Evolutionary conservation across 2,113 vertebrate species (phyloP), one percentile per base, ranked within the genome.

Genomic region (Podarcis muralis): DNA sequence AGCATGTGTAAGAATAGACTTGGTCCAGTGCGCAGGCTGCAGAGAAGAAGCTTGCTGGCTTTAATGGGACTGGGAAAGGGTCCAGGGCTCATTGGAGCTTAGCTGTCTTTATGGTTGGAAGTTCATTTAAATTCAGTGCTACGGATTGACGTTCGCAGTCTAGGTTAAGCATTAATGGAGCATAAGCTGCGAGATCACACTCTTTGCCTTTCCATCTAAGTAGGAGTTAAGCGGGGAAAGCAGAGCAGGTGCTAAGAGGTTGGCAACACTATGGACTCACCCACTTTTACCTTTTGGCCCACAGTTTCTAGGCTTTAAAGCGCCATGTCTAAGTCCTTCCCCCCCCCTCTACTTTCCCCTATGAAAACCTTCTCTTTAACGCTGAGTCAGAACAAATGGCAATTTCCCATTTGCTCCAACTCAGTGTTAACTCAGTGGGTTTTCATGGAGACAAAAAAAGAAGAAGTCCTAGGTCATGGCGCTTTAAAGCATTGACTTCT

Each of bases 71-170:
- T 32, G 30, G 65, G 59, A 37, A 77, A 48, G 40, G 22, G 23
- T 35, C 40, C 43, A 68, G 12, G 23, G 59, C 62, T 30, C 62
- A 78, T 66, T 53, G 25, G 62, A 68, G 43, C 62, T 77, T 53
- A 23, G 25, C 48, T 11, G 48, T 68, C 68, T 59, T 62, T 72
- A 74, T 81, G 59, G 65, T 13, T 77, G 81, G 48, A 69, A 69
- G 81, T 84, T 83, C 48, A 68, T 66, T 78, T 83, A 30, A 82
- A 78, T 88, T 83, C 87, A 66, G 27, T 62, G 35, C 71, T 78
- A 78, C 59, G 68, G 6, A 57, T 43, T 88, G 65, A 68, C 43
- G n/a, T 66, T 62, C 9, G 53, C 72, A 57, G n/a, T 15, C 23
- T 68, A 83, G 62, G 74, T 59, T 68, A 78, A 59, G 40, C 43